Conservation (phyloP, 2,888 invertebrate species). For the Vanessa cardui region DNA sequence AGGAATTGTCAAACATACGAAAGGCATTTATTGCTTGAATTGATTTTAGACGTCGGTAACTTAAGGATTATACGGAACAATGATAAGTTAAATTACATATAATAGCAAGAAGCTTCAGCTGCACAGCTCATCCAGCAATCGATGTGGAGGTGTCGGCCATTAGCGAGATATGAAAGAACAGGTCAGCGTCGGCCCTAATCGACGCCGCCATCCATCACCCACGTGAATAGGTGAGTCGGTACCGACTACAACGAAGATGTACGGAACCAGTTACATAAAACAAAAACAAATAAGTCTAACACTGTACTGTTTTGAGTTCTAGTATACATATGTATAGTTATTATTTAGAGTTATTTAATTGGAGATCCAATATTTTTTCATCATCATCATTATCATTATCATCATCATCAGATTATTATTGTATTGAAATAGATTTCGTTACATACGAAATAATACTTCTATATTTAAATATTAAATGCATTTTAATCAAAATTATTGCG, state of each 20-base stretch:
- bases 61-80: not conserved
- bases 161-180: conserved; percentile 81
- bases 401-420: too few species aligned
- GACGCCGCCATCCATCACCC: conserved; percentile 81
- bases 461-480: too few species aligned
- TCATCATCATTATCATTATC: too few species aligned
- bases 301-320: not conserved
- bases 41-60: too few species aligned
- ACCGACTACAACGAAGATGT: conserved; percentile 50
- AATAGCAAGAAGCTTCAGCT: not conserved
- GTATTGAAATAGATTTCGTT: too few species aligned
- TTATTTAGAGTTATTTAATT: too few species aligned
- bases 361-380: too few species aligned
- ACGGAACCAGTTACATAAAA: not conserved
- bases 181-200: conserved; percentile 80
- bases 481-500: too few species aligned
- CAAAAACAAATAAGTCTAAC: not conserved
- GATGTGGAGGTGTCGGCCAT: conserved; percentile 59
- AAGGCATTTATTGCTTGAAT: too few species aligned
- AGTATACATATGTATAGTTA: too few species aligned
- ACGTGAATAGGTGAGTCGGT: conserved; percentile 73
- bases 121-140: conserved; percentile 47
- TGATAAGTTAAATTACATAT: not conserved
- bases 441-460: too few species aligned
- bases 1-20: too few species aligned